Conservation (phyloP, 2,888 invertebrate genomes). For the Patella pellucida region DNA sequence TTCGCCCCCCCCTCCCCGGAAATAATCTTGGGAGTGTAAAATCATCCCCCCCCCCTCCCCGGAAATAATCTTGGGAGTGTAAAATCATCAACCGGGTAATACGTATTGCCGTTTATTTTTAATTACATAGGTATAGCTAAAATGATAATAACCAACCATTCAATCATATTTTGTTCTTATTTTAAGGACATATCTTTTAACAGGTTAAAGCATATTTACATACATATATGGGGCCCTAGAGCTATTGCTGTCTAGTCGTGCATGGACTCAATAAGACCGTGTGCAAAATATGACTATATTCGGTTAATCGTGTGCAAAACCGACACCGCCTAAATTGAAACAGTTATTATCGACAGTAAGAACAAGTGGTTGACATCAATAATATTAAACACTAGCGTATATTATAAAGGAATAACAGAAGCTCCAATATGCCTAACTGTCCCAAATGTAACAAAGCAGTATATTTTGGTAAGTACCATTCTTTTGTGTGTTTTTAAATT, state of each 20-base stretch:
- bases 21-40: too few relatives aligned
- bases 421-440: constrained; percentile 63
- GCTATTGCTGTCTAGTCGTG: too few relatives aligned
- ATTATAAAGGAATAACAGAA: not conserved
- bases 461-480: constrained; percentile 59
- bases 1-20: too few relatives aligned
- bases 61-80: too few relatives aligned
- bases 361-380: not conserved
- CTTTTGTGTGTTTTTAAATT: too few relatives aligned
- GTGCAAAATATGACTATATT: constrained; percentile 13
- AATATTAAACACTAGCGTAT: not conserved
- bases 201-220: too few relatives aligned
- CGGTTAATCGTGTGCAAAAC: constrained; percentile 14
- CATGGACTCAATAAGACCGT: not conserved
- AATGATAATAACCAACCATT: not conserved
- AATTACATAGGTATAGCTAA: too few relatives aligned
- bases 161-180: not conserved
- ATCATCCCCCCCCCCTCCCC: too few relatives aligned
- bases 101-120: too few relatives aligned
- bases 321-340: not conserved
- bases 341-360: not conserved
- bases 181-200: not conserved
- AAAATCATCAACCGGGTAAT: too few relatives aligned
- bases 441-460: constrained; percentile 64
- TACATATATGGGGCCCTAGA: too few relatives aligned